Evolutionary conservation across 2,113 vertebrate species (phyloP).

Genomic region (Cettia cetti): DNA sequence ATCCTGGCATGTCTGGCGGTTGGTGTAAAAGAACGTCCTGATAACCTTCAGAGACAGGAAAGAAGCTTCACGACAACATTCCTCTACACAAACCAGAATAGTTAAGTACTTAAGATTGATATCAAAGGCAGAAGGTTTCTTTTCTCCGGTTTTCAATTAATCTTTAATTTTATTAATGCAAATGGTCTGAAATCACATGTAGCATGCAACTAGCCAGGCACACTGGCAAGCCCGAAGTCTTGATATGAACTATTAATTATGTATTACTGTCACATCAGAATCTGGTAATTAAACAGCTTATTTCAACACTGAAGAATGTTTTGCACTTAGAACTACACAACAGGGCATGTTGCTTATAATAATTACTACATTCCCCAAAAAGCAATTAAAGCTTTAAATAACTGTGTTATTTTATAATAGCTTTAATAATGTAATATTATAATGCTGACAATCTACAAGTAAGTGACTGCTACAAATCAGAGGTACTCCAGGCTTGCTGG

Average conservation of each 20-base stretch:
- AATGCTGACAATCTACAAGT: neutral
- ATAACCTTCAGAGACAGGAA: constrained; percentile 82
- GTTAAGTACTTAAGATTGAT: neutral
- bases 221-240: neutral
- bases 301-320: neutral
- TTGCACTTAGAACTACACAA: neutral
- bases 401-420: neutral
- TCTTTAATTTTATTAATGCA: neutral
- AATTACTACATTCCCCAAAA: neutral
- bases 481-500: neutral
- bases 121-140: neutral
- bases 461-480: neutral
- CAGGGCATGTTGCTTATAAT: neutral
- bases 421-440: too few relatives aligned
- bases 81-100: neutral
- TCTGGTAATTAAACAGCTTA: neutral
- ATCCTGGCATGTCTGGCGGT: constrained; percentile 96
- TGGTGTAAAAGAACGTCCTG: constrained; percentile 96
- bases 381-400: neutral
- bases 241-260: neutral
- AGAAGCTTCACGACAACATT: neutral
- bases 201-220: neutral
- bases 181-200: neutral
- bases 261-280: neutral
- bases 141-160: neutral